These are phyloP conservation scores for Keiferia lycopersicella DNA, from an alignment of 2,888 invertebrate species.

Conservation along the genomic window DNA sequence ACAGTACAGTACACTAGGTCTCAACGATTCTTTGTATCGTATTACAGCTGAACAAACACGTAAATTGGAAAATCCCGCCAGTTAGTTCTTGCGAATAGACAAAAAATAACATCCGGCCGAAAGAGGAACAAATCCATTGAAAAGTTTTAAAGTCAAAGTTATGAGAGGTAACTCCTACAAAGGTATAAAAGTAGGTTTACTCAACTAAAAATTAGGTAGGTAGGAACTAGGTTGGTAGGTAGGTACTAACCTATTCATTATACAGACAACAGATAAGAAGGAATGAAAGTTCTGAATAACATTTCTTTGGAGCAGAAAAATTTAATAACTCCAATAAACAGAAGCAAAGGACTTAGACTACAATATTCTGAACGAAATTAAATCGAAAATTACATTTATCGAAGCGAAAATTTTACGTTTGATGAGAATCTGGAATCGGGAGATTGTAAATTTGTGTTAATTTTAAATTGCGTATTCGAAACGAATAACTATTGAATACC, in stretches of 20 bases:
- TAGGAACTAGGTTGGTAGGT: too few relatives aligned
- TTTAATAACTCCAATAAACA: constrained; percentile 7
- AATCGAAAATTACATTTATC: neutral
- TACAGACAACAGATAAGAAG: neutral
- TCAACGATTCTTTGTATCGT: too few relatives aligned
- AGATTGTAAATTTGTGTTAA: neutral
- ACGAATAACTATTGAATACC: too few relatives aligned
- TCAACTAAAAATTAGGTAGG: neutral
- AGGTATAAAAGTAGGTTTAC: neutral
- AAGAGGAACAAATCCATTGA: too few relatives aligned
- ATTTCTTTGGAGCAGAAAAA: constrained; percentile 1
- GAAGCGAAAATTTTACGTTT: neutral
- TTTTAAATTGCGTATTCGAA: too few relatives aligned
- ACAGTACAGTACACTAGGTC: too few relatives aligned
- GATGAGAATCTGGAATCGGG: neutral
- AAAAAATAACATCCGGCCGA: too few relatives aligned
- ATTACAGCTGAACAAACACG: too few relatives aligned
- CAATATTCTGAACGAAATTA: constrained; percentile 1
- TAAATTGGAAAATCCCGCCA: too few relatives aligned
- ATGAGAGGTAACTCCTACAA: neutral
- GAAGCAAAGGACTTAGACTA: neutral
- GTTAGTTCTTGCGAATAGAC: too few relatives aligned
- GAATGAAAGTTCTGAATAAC: neutral
- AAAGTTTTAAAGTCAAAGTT: neutral
- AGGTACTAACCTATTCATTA: neutral